Conservation (phyloP, 2,797 vertebrate genomes). For the Silurus lanzhouensis region DNA sequence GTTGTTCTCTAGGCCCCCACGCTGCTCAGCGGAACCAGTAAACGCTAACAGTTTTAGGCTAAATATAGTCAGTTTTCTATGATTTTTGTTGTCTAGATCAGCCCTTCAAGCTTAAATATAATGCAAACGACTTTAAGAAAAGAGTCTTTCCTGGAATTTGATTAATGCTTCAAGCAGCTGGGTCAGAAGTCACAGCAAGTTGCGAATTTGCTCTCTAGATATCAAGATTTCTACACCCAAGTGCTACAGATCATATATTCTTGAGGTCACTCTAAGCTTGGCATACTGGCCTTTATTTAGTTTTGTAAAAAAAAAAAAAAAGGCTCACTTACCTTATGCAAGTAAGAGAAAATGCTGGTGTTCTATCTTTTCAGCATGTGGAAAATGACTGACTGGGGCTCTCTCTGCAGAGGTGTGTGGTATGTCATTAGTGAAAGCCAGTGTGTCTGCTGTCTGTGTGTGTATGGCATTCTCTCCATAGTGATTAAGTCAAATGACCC, state of each 20-base stretch:
- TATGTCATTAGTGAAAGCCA: constrained; percentile 48
- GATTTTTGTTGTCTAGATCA: constrained; percentile 21
- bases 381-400: constrained; percentile 23
- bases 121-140: neutral
- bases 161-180: neutral
- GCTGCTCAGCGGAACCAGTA: constrained; percentile 19
- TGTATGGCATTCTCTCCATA: constrained; percentile 42
- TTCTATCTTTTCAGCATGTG: constrained; percentile 36
- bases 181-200: neutral
- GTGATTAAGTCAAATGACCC: constrained; percentile 57
- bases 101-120: neutral
- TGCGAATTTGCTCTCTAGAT: neutral
- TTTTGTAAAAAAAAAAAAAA: neutral
- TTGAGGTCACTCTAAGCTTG: neutral
- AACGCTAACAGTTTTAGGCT: constrained; percentile 31
- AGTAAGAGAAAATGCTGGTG: constrained; percentile 27
- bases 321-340: neutral
- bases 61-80: constrained; percentile 30
- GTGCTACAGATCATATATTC: neutral
- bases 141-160: neutral
- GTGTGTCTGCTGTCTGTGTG: constrained; percentile 49
- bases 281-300: neutral
- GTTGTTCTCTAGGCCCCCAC: constrained; percentile 6
- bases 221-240: neutral
- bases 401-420: constrained; percentile 40